Evolutionary conservation across 2,888 invertebrate species (phyloP).

Genomic region (Pristionchus arcanus): DNA sequence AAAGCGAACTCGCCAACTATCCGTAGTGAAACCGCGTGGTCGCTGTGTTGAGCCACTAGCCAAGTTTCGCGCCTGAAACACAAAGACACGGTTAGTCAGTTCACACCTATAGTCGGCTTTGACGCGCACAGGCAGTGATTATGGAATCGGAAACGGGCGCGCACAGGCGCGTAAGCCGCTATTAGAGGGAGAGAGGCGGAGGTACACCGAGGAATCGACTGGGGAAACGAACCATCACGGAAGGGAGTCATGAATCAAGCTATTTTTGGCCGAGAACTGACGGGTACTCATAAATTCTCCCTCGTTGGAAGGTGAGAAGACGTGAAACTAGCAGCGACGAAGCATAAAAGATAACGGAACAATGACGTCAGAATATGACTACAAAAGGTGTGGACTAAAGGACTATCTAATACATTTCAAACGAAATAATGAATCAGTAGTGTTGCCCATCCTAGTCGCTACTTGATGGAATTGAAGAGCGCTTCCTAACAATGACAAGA

Average conservation of each 20-base stretch:
- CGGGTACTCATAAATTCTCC: neutral
- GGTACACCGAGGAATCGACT: neutral
- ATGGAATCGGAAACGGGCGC: neutral
- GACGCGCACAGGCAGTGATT: neutral
- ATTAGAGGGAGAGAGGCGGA: slow-evolving; percentile 28
- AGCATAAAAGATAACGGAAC: slow-evolving; percentile 42
- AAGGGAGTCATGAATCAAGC: neutral
- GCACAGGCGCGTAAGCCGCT: slow-evolving; percentile 32
- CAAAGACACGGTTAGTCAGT: neutral
- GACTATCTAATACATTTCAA: neutral
- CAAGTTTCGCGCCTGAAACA: slow-evolving; percentile 36
- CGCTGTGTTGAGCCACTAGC: slow-evolving; percentile 24
- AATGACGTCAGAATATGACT: slow-evolving; percentile 33
- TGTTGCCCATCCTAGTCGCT: neutral
- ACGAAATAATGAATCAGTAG: neutral
- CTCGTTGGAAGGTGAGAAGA: neutral
- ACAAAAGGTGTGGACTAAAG: neutral
- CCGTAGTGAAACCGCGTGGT: slow-evolving; percentile 19
- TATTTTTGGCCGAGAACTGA: neutral
- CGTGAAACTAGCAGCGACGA: neutral
- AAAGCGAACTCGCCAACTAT: slow-evolving; percentile 29
- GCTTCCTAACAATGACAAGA: neutral
- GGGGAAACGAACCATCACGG: neutral
- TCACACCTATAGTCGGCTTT: neutral
- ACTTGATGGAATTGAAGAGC: too few relatives aligned